Conservation (phyloP, 2,888 invertebrate species). For the Melanargia galathea region DNA sequence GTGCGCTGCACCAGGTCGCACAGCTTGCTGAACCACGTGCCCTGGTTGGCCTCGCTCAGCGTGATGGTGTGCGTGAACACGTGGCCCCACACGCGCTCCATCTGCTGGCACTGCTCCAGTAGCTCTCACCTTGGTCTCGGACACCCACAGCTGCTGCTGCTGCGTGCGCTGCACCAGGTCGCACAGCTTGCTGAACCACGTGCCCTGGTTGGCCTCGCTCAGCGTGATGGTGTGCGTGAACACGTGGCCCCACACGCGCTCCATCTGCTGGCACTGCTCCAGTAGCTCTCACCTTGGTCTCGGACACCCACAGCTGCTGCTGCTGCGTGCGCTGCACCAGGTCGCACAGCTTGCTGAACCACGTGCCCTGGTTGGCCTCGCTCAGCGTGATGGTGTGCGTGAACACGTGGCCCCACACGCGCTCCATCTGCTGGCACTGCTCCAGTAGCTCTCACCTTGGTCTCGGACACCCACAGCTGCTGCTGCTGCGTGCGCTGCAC, state of each 20-base stretch:
- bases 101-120: slow-evolving; percentile 95
- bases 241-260: slow-evolving; percentile 97
- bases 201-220: slow-evolving; percentile 90
- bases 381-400: slow-evolving; percentile 93
- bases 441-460: slow-evolving; percentile 95
- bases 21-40: slow-evolving; percentile 97
- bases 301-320: slow-evolving; percentile 98
- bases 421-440: slow-evolving; percentile 96
- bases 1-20: slow-evolving; percentile 96
- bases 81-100: slow-evolving; percentile 98
- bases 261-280: slow-evolving; percentile 97
- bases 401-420: slow-evolving; percentile 97
- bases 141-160: slow-evolving; percentile 97
- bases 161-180: slow-evolving; percentile 98
- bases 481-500: slow-evolving; percentile 97
- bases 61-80: slow-evolving; percentile 96
- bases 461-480: slow-evolving; percentile 98
- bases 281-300: slow-evolving; percentile 95
- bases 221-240: slow-evolving; percentile 95
- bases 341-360: slow-evolving; percentile 97
- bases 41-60: slow-evolving; percentile 89
- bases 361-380: slow-evolving; percentile 91
- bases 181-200: slow-evolving; percentile 96
- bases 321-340: slow-evolving; percentile 97
- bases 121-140: slow-evolving; percentile 96